Evolutionary conservation across 2,797 vertebrate genomes (phyloP).

Genomic region (Harpagifer antarcticus): DNA sequence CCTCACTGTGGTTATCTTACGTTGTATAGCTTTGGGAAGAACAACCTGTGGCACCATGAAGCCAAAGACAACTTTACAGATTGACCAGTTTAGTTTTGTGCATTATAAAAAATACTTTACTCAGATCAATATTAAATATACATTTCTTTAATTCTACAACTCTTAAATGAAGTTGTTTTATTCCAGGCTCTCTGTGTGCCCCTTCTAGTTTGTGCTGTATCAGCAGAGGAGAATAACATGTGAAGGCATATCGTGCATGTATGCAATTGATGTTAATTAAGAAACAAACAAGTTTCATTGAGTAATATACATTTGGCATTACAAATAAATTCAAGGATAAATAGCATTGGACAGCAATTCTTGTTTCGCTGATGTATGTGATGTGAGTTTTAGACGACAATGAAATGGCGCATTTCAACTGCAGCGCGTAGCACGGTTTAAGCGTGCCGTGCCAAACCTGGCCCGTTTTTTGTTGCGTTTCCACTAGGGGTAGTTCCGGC

Average conservation of each 20-base stretch:
- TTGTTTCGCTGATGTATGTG: conserved; percentile 16
- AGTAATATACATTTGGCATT: background rate
- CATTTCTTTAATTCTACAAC: background rate
- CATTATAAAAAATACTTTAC: background rate
- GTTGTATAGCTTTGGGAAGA: conserved; percentile 3
- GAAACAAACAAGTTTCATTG: background rate
- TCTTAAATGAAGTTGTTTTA: background rate
- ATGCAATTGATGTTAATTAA: conserved; percentile 3
- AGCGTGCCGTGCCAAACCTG: too few species aligned
- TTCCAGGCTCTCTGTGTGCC: background rate
- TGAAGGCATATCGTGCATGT: background rate
- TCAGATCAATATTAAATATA: background rate
- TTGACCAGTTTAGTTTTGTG: background rate
- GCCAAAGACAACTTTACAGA: background rate
- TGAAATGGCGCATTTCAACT: too few species aligned
- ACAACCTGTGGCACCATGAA: conserved; percentile 9
- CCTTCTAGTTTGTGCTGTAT: background rate
- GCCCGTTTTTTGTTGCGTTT: too few species aligned
- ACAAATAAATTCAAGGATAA: conserved; percentile 16
- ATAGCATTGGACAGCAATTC: conserved; percentile 7
- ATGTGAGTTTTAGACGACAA: conserved; percentile 11
- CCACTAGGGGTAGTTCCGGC: too few species aligned
- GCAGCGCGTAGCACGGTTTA: too few species aligned
- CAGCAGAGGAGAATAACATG: background rate
- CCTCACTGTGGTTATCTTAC: background rate